Evolutionary conservation across 2,113 vertebrate genomes (phyloP).

Genomic region (Melospiza melodia): DNA sequence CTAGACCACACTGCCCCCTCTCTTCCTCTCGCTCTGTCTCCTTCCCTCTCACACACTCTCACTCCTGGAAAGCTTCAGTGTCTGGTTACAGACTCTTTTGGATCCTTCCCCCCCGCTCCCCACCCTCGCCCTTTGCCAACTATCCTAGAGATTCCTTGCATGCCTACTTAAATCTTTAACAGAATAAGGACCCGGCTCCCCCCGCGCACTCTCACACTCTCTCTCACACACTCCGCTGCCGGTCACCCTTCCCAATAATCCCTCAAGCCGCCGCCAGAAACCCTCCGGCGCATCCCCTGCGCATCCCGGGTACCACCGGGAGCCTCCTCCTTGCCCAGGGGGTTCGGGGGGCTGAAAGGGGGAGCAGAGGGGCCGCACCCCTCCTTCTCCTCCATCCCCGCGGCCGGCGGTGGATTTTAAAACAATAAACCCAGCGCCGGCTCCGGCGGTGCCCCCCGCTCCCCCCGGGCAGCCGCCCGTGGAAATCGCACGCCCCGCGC

Average conservation of each 20-base stretch:
- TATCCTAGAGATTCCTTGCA: slow-evolving; percentile 76
- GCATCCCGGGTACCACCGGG: slow-evolving; percentile 32
- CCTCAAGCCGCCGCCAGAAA: not conserved
- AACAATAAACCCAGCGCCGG: slow-evolving; percentile 13
- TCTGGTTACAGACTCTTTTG: slow-evolving; percentile 79
- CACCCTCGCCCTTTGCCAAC: slow-evolving; percentile 75
- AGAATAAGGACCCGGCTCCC: slow-evolving; percentile 72
- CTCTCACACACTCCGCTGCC: not conserved
- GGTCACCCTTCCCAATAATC: not conserved
- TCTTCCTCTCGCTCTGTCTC: slow-evolving; percentile 76
- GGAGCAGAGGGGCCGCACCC: not conserved
- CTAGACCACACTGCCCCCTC: slow-evolving; percentile 88
- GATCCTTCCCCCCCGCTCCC: slow-evolving; percentile 36
- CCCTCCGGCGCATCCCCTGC: not conserved
- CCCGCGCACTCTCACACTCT: not conserved
- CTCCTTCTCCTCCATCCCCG: not conserved
- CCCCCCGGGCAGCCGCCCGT: not conserved
- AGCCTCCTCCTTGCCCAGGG: not conserved
- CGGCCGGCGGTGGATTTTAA: not conserved
- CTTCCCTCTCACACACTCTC: slow-evolving; percentile 49
- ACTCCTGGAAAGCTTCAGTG: slow-evolving; percentile 77
- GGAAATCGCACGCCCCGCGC: slow-evolving; percentile 56
- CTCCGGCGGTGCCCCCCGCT: not conserved
- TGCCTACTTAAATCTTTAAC: slow-evolving; percentile 74
- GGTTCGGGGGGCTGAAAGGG: not conserved